Conservation (phyloP, 2,797 vertebrate genomes). For the Poecilia gillii region DNA sequence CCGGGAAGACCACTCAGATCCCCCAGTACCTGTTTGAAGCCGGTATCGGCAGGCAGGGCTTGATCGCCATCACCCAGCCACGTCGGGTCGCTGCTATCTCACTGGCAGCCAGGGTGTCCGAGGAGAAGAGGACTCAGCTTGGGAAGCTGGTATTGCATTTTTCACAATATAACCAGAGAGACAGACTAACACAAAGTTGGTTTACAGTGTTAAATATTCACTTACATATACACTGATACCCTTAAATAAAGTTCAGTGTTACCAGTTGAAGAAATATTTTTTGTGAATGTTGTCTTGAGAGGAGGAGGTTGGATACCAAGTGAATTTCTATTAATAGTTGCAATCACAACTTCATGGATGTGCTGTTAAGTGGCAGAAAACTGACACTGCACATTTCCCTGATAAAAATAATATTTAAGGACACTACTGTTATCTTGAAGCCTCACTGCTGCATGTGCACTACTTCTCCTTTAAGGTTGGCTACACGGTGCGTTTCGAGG, state of each 20-base stretch:
- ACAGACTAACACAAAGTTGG: not conserved
- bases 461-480: constrained; percentile 83
- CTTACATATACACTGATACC: not conserved
- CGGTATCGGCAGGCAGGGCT: constrained; percentile 86
- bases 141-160: constrained; percentile 87
- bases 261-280: too few relatives aligned
- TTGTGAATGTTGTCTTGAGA: too few relatives aligned
- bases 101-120: constrained; percentile 91
- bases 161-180: not conserved
- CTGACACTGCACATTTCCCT: not conserved
- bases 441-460: not conserved
- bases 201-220: not conserved
- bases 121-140: constrained; percentile 91
- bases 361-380: not conserved
- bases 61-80: constrained; percentile 93
- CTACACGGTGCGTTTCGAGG: constrained; percentile 95
- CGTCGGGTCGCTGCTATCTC: constrained; percentile 95
- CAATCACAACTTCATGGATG: too few relatives aligned
- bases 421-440: not conserved
- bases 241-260: not conserved
- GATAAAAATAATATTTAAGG: too few relatives aligned
- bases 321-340: too few relatives aligned
- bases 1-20: constrained; percentile 96
- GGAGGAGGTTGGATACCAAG: too few relatives aligned
- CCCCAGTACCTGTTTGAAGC: constrained; percentile 96